A percentile compares a stretch with the other conserved stretches of the same genome.
These are phyloP conservation scores for Limanda limanda DNA, from an alignment of 2,113 vertebrate species.

Conservation along the genomic window DNA sequence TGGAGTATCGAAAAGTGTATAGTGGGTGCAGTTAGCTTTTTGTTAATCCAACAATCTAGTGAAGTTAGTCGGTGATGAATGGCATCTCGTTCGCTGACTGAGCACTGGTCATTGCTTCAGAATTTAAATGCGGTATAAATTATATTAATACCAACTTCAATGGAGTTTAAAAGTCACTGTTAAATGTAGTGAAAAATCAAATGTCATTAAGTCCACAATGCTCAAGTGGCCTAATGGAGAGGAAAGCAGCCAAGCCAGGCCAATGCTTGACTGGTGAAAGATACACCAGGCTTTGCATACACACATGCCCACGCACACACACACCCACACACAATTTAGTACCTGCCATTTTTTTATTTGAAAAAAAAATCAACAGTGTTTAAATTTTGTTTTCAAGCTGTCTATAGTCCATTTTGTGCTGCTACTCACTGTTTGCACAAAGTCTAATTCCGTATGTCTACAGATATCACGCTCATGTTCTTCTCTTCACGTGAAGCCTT, in stretches of 20 bases:
- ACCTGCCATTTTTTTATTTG: not conserved
- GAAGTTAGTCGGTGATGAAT: not conserved
- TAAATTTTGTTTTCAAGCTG: not conserved
- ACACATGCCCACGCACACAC: constrained; percentile 6
- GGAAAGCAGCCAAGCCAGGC: constrained; percentile 22
- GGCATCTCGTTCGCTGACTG: not conserved
- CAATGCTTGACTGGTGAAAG: constrained; percentile 34
- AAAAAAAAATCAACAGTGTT: not conserved
- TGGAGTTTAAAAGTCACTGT: constrained; percentile 45
- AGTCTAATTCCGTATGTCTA: not conserved
- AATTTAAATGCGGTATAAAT: constrained; percentile 33
- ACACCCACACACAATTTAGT: not conserved
- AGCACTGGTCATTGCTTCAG: constrained; percentile 9
- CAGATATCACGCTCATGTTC: constrained; percentile 16
- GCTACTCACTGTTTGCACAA: not conserved
- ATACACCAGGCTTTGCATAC: constrained; percentile 2
- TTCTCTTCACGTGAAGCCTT: not conserved
- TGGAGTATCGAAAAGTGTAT: no score
- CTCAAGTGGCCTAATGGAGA: constrained; percentile 37
- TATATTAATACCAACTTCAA: constrained; percentile 40
- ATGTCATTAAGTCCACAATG: constrained; percentile 40
- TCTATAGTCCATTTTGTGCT: no score
- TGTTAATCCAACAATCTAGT: not conserved
- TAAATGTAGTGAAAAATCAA: constrained; percentile 64
- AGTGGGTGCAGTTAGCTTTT: no score